Percentiles rank a stretch among this genome's conserved stretches.
phyloP scores from a whole-genome alignment of 1,140 invertebrate species.

The Hormaphis cornu region DNA sequence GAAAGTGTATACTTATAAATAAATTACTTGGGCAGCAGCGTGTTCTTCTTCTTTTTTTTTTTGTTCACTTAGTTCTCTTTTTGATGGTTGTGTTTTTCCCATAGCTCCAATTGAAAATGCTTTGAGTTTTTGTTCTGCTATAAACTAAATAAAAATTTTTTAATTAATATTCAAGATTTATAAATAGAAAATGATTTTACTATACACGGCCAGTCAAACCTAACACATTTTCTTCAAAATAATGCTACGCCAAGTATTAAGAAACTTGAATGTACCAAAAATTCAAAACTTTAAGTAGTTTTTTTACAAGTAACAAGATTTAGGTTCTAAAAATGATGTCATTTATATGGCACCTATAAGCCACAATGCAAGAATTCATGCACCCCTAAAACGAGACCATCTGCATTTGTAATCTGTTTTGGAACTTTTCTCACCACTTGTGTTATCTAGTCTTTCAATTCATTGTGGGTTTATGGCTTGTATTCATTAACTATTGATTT shows the following conservation, averaged over 20 bases:
- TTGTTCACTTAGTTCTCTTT: slow-evolving; percentile 77
- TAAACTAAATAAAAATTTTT: slow-evolving; percentile 46
- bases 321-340: no score
- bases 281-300: neutral
- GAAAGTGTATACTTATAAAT: no score
- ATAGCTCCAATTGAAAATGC: slow-evolving; percentile 74
- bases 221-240: neutral
- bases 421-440: no score
- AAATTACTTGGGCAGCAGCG: slow-evolving; percentile 61
- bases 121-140: slow-evolving; percentile 66
- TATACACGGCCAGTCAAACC: neutral
- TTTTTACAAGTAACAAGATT: neutral
- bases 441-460: no score
- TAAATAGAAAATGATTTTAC: neutral
- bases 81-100: slow-evolving; percentile 68
- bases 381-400: no score
- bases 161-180: neutral
- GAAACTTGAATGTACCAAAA: neutral
- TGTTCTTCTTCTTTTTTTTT: slow-evolving; percentile 82
- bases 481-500: no score
- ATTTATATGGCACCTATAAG: no score
- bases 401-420: no score
- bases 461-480: no score
- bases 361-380: no score
- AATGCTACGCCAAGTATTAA: neutral